These are phyloP conservation scores for Podarcis cretensis DNA, from an alignment of 2,113 vertebrate species.

Conservation along the genomic window DNA sequence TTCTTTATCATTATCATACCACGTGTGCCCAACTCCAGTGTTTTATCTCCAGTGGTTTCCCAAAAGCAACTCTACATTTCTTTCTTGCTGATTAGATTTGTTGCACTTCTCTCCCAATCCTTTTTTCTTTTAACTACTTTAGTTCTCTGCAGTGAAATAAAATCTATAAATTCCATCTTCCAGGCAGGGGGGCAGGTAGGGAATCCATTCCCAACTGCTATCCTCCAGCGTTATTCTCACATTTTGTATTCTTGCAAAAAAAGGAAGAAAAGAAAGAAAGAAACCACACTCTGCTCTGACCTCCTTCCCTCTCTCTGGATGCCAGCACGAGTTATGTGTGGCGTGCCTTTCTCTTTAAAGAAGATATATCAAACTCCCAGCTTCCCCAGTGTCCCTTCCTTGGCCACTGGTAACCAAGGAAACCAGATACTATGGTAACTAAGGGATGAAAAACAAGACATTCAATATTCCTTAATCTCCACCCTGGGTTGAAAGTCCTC, in stretches of 20 bases:
- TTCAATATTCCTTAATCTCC: slow-evolving; percentile 49
- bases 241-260: slow-evolving; percentile 61
- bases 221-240: slow-evolving; percentile 56
- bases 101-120: slow-evolving; percentile 3
- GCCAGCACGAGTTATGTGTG: not conserved
- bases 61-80: slow-evolving; percentile 15
- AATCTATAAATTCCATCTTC: slow-evolving; percentile 63
- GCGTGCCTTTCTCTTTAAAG: slow-evolving; percentile 49
- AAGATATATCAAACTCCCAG: slow-evolving; percentile 60
- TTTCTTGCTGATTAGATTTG: slow-evolving; percentile 41
- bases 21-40: not conserved
- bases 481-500: slow-evolving; percentile 46
- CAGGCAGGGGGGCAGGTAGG: not conserved
- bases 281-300: slow-evolving; percentile 51
- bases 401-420: slow-evolving; percentile 81
- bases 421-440: slow-evolving; percentile 81
- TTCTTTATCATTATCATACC: not conserved
- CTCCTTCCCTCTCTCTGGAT: not conserved
- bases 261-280: too few relatives aligned
- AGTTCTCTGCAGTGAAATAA: slow-evolving; percentile 46
- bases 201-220: slow-evolving; percentile 30
- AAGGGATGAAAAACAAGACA: slow-evolving; percentile 57
- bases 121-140: slow-evolving; percentile 46
- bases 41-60: not conserved
- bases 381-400: slow-evolving; percentile 71